Evolutionary conservation across 2,888 invertebrate species (phyloP).

Genomic region (Biston betularia): DNA sequence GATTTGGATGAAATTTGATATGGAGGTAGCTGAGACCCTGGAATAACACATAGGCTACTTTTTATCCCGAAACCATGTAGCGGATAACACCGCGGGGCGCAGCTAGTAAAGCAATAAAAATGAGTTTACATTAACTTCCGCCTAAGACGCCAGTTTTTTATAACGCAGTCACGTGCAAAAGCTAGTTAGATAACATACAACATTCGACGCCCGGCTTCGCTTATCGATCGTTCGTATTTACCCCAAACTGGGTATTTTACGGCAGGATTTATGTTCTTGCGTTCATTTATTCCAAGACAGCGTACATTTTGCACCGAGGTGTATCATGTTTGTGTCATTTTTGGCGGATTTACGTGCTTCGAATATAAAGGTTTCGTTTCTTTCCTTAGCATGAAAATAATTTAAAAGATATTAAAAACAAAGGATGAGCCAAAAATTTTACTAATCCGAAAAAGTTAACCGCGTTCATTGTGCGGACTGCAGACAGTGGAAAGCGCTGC

Average conservation of each 20-base stretch:
- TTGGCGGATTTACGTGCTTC: background rate
- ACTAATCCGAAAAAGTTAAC: no score
- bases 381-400: background rate
- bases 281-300: constrained; percentile 7
- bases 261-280: constrained; percentile 14
- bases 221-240: constrained; percentile 9
- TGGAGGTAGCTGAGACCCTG: no score
- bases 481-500: no score
- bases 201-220: constrained; percentile 7
- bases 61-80: no score
- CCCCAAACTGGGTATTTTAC: constrained; percentile 20
- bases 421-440: no score
- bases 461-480: no score
- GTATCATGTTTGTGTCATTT: background rate
- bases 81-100: no score
- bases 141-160: background rate
- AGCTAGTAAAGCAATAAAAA: no score
- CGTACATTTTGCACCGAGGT: background rate
- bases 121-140: no score
- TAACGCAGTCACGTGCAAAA: background rate
- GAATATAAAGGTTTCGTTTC: background rate
- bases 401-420: no score
- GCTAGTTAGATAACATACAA: constrained; percentile 9
- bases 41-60: no score
- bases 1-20: no score